Conservation (phyloP, 2,113 vertebrate species). For the Clarias macrocephalus region DNA sequence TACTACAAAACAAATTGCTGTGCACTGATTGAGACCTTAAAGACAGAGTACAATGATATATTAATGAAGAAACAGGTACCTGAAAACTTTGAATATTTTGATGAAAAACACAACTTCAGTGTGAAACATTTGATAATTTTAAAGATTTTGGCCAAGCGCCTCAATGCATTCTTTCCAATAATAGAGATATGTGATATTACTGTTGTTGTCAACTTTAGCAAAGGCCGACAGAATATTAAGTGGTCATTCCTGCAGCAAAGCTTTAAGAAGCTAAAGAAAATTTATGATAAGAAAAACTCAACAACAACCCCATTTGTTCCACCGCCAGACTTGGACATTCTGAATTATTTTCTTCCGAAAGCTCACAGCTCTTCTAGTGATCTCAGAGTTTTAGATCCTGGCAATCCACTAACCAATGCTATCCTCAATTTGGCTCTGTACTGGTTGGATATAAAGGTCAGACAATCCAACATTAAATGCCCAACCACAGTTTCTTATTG, state of each 20-base stretch:
- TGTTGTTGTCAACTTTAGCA: not conserved
- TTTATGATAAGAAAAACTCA: not conserved
- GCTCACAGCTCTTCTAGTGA: not conserved
- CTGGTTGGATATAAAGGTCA: too few relatives aligned
- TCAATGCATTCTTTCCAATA: not conserved
- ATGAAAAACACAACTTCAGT: not conserved
- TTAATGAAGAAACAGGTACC: not conserved
- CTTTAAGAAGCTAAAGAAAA: not conserved
- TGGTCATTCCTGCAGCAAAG: not conserved
- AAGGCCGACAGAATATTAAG: not conserved
- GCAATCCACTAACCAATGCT: slow-evolving; percentile 36
- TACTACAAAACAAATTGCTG: not conserved
- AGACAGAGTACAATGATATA: not conserved
- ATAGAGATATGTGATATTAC: not conserved
- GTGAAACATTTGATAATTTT: slow-evolving; percentile 20
- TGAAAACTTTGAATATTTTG: too few relatives aligned
- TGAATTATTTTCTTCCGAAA: slow-evolving; percentile 8
- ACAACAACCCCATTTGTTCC: not conserved
- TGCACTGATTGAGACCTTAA: slow-evolving; percentile 1
- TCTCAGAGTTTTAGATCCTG: not conserved
- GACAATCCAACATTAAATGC: too few relatives aligned
- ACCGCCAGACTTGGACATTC: slow-evolving; percentile 16
- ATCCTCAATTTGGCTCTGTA: slow-evolving; percentile 14
- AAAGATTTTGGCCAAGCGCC: slow-evolving; percentile 21
- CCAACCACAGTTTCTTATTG: too few relatives aligned